A percentile compares a stretch with the other conserved stretches of the same genome.
phyloP scores from a whole-genome alignment of 2,797 vertebrate genomes.

The Gymnoscopelus microlampas region DNA sequence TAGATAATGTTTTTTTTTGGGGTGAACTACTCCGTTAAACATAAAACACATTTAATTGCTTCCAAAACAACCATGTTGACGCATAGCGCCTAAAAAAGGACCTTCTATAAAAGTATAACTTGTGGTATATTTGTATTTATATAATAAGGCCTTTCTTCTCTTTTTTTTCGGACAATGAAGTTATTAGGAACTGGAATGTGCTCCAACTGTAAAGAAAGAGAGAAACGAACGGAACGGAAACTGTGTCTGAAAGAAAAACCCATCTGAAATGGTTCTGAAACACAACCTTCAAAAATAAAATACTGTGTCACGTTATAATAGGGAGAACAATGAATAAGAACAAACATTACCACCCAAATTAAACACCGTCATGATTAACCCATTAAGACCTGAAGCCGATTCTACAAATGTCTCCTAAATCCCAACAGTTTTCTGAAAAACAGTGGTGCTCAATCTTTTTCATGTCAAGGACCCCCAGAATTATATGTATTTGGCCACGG shows the following conservation, averaged over 20 bases:
- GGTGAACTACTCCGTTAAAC: no score
- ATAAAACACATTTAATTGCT: conserved; percentile 11
- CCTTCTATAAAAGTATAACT: conserved; percentile 18
- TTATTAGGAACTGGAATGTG: conserved; percentile 73
- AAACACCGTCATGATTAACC: no score
- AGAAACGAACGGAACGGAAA: conserved; percentile 27
- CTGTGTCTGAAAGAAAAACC: conserved; percentile 34
- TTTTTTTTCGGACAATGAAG: conserved; percentile 48
- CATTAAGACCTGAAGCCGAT: no score
- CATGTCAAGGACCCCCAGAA: no score
- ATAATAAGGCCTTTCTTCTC: conserved; percentile 66
- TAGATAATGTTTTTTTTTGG: no score
- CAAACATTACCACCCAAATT: no score
- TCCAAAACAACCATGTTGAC: conserved; percentile 42
- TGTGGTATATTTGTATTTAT: conserved; percentile 56
- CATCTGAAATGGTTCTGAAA: conserved; percentile 22
- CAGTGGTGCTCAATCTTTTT: no score
- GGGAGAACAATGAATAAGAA: no score
- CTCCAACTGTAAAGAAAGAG: conserved; percentile 50
- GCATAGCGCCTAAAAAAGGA: conserved; percentile 56
- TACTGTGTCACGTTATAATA: no score
- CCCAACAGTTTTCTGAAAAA: no score
- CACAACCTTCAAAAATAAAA: neutral
- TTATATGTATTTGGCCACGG: no score
- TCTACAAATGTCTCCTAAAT: no score